Conservation (phyloP, 2,888 invertebrate genomes). For the Lumbricus terrestris region DNA sequence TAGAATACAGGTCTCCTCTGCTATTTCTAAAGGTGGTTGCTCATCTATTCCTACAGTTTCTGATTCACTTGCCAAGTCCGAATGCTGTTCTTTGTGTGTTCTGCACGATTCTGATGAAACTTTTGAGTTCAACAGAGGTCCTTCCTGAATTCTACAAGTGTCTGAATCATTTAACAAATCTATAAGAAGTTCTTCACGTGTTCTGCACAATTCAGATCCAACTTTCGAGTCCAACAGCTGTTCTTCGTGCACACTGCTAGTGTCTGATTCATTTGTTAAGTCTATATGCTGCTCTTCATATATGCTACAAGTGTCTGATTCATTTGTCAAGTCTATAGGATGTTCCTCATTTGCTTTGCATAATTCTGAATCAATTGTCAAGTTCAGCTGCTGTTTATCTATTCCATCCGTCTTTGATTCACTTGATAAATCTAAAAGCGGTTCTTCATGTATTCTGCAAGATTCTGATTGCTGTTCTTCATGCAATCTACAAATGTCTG, state of each 20-base stretch:
- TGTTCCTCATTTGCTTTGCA: not conserved
- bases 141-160: not conserved
- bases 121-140: too few relatives aligned
- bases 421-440: too few relatives aligned
- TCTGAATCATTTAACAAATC: not conserved
- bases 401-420: too few relatives aligned
- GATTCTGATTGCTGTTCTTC: not conserved
- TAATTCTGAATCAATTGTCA: not conserved
- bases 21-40: not conserved
- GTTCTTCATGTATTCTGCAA: too few relatives aligned
- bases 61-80: not conserved
- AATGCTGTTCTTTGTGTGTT: too few relatives aligned
- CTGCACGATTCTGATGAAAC: too few relatives aligned
- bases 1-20: not conserved
- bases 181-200: not conserved
- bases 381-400: too few relatives aligned
- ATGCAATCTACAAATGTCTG: not conserved
- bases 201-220: not conserved
- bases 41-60: not conserved
- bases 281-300: not conserved
- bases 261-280: not conserved
- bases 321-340: not conserved
- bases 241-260: not conserved
- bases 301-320: not conserved
- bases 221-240: not conserved